These are phyloP conservation scores for Argyresthia albistria DNA, from an alignment of 2,888 invertebrate species.

Conservation along the genomic window DNA sequence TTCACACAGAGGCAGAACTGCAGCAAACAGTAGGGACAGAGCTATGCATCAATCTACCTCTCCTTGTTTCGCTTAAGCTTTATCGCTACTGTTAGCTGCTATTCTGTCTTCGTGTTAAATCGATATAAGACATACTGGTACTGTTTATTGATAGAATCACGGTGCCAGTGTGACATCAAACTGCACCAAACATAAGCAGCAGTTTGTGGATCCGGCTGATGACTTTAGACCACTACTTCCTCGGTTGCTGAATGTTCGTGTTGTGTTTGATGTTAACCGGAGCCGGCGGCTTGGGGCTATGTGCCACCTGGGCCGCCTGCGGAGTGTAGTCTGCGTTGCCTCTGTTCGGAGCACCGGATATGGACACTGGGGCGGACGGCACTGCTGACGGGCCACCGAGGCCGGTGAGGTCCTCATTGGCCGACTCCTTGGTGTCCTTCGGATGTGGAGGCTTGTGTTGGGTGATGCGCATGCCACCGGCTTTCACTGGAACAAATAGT, in stretches of 20 bases:
- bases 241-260: constrained; percentile 87
- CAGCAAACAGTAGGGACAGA: too few relatives aligned
- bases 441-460: constrained; percentile 84
- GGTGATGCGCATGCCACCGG: constrained; percentile 93
- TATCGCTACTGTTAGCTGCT: too few relatives aligned
- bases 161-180: too few relatives aligned
- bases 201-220: too few relatives aligned
- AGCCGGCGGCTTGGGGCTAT: constrained; percentile 84
- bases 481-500: constrained; percentile 77
- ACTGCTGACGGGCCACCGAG: constrained; percentile 82
- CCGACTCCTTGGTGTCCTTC: constrained; percentile 75
- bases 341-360: constrained; percentile 85
- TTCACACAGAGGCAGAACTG: too few relatives aligned
- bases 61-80: too few relatives aligned
- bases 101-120: too few relatives aligned
- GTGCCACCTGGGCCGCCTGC: constrained; percentile 89
- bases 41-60: too few relatives aligned
- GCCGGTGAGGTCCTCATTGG: constrained; percentile 80
- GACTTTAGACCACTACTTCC: constrained; percentile 75
- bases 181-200: too few relatives aligned
- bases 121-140: too few relatives aligned
- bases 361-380: constrained; percentile 80
- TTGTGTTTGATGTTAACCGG: constrained; percentile 74
- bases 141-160: too few relatives aligned
- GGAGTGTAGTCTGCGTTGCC: constrained; percentile 92